phyloP scores from a whole-genome alignment of 2,888 invertebrate species.

The Andrena marginata region DNA sequence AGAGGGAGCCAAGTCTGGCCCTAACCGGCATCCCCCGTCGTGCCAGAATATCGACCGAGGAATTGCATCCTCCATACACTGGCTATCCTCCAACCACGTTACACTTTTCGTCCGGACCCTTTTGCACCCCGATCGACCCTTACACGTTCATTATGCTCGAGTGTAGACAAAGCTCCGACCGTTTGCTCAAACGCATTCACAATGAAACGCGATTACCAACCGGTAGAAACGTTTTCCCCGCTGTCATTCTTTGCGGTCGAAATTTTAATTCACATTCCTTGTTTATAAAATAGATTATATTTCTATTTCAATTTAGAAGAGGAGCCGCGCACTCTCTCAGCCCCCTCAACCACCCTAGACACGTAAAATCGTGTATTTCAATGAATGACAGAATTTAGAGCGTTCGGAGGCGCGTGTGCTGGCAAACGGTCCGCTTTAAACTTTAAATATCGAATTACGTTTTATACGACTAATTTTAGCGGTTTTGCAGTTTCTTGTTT shows the following conservation, averaged over 20 bases:
- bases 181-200: conserved; percentile 12
- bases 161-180: conserved; percentile 22
- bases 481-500: conserved; percentile 46
- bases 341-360: no score
- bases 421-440: conserved; percentile 50
- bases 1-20: conserved; percentile 70
- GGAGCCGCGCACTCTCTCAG: not conserved
- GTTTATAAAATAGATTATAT: not conserved
- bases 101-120: conserved; percentile 58
- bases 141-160: conserved; percentile 33
- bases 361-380: conserved; percentile 6
- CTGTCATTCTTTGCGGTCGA: not conserved
- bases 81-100: conserved; percentile 65
- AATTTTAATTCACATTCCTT: not conserved
- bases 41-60: conserved; percentile 73
- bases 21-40: conserved; percentile 70
- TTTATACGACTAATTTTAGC: conserved; percentile 53
- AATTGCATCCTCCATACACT: conserved; percentile 71
- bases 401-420: conserved; percentile 8
- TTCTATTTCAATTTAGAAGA: not conserved
- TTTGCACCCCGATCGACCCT: conserved; percentile 58
- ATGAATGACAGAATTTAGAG: conserved; percentile 14
- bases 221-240: not conserved
- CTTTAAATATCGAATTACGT: conserved; percentile 61
- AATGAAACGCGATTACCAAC: not conserved